A percentile compares a stretch with the other conserved stretches of the same genome.
Evolutionary conservation across 2,113 vertebrate genomes (phyloP).

Genomic region (Heterochromis multidens): DNA sequence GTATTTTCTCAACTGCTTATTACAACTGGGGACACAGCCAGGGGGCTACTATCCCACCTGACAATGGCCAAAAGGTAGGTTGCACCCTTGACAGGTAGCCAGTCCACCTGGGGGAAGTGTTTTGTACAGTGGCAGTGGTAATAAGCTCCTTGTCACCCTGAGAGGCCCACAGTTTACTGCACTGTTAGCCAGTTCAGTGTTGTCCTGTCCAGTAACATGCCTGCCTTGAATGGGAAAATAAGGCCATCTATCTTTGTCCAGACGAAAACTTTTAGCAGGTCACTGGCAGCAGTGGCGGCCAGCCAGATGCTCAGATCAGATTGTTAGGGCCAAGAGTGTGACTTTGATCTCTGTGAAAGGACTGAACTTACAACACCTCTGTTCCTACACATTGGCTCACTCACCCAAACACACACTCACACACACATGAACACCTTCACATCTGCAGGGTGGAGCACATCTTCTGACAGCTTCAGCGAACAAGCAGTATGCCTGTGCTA

Average conservation of each 20-base stretch:
- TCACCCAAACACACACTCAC: neutral
- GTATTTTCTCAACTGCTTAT: neutral
- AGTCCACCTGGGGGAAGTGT: neutral
- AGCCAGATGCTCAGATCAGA: conserved; percentile 27
- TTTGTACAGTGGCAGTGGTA: neutral
- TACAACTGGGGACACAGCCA: neutral
- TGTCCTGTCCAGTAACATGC: conserved; percentile 28
- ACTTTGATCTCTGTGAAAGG: conserved; percentile 59
- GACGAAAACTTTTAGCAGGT: conserved; percentile 40
- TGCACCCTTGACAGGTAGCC: neutral
- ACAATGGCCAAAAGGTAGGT: neutral
- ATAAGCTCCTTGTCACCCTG: neutral
- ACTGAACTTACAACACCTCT: conserved; percentile 26
- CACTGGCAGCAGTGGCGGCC: conserved; percentile 14
- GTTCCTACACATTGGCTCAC: conserved; percentile 2
- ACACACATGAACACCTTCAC: conserved; percentile 11
- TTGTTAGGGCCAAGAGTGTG: conserved; percentile 5
- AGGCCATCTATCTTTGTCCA: conserved; percentile 49
- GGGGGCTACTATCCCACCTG: neutral
- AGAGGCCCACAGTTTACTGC: neutral
- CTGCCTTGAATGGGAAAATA: conserved; percentile 18
- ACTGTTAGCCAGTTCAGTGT: neutral
- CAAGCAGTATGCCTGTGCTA: neutral
- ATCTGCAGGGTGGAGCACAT: conserved; percentile 34
- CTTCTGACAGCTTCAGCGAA: conserved; percentile 32